Conservation (phyloP, 2,113 vertebrate species). For the Maylandia zebra region DNA sequence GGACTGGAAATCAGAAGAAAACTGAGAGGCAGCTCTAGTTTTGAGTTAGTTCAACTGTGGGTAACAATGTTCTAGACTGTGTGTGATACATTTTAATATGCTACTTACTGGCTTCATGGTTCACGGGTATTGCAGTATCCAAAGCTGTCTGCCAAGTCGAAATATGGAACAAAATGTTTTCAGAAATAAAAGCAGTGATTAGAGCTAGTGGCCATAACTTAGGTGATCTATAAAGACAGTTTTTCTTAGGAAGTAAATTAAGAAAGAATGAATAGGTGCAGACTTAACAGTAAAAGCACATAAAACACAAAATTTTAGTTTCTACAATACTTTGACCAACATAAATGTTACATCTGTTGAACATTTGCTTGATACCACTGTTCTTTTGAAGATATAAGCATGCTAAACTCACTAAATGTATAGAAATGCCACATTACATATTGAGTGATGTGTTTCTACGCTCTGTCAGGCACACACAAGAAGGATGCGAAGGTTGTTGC, state of each 20-base stretch:
- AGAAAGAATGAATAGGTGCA: neutral
- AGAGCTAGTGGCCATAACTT: accelerated
- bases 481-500: neutral
- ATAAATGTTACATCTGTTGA: neutral
- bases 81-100: neutral
- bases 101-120: neutral
- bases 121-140: neutral
- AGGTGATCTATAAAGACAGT: neutral
- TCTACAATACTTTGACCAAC: neutral
- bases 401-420: neutral
- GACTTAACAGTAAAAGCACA: neutral
- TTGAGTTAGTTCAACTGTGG: neutral
- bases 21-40: neutral
- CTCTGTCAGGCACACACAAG: neutral
- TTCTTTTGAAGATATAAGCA: neutral
- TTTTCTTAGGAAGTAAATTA: neutral
- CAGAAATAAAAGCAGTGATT: neutral
- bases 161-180: neutral
- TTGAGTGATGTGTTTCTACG: neutral
- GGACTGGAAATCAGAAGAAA: neutral
- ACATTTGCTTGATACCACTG: neutral
- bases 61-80: neutral
- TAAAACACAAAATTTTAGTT: neutral
- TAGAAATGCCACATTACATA: accelerated
- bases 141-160: neutral